Conservation (phyloP, 2,113 vertebrate species). For the Cyprinus carpio region DNA sequence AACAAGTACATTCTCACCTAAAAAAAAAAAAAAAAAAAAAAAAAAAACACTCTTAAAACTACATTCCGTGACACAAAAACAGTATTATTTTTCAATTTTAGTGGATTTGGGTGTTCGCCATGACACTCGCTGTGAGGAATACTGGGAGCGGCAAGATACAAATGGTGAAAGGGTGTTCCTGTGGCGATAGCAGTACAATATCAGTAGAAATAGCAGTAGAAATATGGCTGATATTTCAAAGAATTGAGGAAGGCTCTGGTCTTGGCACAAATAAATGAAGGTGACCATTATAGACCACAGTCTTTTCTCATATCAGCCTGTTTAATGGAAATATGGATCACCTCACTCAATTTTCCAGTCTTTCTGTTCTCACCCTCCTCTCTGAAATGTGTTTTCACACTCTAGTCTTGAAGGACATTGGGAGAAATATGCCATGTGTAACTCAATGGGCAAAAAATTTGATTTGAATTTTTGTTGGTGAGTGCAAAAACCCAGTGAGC, state of each 20-base stretch:
- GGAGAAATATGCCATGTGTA: constrained; percentile 45
- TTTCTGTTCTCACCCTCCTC: constrained; percentile 31
- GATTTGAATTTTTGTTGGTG: constrained; percentile 63
- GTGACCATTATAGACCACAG: constrained; percentile 53
- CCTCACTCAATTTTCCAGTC: constrained; percentile 57
- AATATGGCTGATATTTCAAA: constrained; percentile 33
- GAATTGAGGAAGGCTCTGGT: constrained; percentile 17
- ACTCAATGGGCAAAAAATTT: neutral
- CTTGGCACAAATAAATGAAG: constrained; percentile 55
- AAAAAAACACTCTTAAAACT: no score
- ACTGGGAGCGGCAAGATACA: no score
- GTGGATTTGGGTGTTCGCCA: no score
- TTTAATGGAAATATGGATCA: constrained; percentile 54
- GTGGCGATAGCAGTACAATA: no score
- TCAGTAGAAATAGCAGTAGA: no score
- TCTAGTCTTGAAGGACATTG: constrained; percentile 69
- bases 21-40: no score
- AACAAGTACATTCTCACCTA: no score
- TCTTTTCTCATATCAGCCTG: constrained; percentile 43
- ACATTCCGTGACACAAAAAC: no score
- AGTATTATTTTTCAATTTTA: no score
- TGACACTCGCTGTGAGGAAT: no score
- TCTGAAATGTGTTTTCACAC: constrained; percentile 60
- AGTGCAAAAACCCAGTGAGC: neutral
- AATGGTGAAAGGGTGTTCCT: no score